Evolutionary conservation across 2,113 vertebrate genomes (phyloP).

Genomic region (Labeo catla): DNA sequence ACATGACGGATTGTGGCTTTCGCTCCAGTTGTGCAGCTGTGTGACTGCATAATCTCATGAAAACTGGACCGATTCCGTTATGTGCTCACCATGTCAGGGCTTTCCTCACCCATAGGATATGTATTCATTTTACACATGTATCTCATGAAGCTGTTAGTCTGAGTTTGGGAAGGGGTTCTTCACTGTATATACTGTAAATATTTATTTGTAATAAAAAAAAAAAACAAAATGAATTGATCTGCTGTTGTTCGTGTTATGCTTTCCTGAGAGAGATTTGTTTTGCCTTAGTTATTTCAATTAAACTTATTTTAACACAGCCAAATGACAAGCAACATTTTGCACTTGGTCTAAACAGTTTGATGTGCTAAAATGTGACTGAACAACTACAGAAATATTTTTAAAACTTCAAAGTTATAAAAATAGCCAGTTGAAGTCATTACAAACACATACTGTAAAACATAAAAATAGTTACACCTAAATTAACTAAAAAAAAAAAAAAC

Average conservation of each 20-base stretch:
- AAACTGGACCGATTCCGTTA: slow-evolving; percentile 45
- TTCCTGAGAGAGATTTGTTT: not conserved
- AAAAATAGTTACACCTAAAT: too few relatives aligned
- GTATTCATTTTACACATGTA: not conserved
- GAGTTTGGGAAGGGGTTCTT: slow-evolving; percentile 9
- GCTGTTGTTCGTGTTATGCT: not conserved
- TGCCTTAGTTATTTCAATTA: not conserved
- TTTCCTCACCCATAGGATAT: not conserved
- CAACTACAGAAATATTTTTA: too few relatives aligned
- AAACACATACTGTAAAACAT: too few relatives aligned
- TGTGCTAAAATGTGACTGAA: too few relatives aligned
- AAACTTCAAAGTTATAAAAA: too few relatives aligned
- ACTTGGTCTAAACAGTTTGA: not conserved
- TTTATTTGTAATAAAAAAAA: slow-evolving; percentile 58
- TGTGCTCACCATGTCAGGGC: slow-evolving; percentile 23
- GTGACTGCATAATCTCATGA: slow-evolving; percentile 29
- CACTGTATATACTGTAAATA: slow-evolving; percentile 54
- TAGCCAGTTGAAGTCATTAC: too few relatives aligned
- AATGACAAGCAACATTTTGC: not conserved
- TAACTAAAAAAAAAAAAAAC: too few relatives aligned
- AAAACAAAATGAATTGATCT: slow-evolving; percentile 11
- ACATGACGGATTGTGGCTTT: not conserved
- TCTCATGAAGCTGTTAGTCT: slow-evolving; percentile 30
- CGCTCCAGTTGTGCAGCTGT: not conserved
- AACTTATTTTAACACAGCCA: not conserved